These are phyloP conservation scores for Ruditapes philippinarum DNA, from an alignment of 1,140 invertebrate species.

Conservation along the genomic window DNA sequence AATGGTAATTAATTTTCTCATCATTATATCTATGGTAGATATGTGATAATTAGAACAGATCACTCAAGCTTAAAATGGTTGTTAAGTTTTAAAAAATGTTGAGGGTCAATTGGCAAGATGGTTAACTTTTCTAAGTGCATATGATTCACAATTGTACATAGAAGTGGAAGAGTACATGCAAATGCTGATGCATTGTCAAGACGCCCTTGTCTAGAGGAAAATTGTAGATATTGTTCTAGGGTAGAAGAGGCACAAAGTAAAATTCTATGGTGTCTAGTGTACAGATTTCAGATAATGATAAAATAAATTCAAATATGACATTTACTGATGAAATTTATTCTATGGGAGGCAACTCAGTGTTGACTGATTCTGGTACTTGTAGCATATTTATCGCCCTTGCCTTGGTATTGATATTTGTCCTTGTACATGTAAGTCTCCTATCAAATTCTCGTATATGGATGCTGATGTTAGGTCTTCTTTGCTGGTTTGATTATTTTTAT, in stretches of 20 bases:
- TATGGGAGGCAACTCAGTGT: too few species aligned
- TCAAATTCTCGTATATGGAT: too few species aligned
- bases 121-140: not conserved
- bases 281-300: not conserved
- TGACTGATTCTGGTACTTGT: too few species aligned
- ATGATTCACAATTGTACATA: slow-evolving; percentile 29
- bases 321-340: too few species aligned
- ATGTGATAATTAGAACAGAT: slow-evolving; percentile 73
- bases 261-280: not conserved
- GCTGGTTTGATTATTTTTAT: too few species aligned
- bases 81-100: slow-evolving; percentile 6
- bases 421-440: too few species aligned
- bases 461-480: too few species aligned
- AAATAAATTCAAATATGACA: too few species aligned
- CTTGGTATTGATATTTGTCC: not conserved
- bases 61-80: slow-evolving; percentile 1
- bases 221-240: not conserved
- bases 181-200: slow-evolving; percentile 40
- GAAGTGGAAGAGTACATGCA: slow-evolving; percentile 15
- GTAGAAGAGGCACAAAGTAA: not conserved
- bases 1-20: slow-evolving; percentile 59
- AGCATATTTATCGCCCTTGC: not conserved
- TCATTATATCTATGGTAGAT: slow-evolving; percentile 71
- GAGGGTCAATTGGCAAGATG: not conserved
- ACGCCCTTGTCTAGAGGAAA: slow-evolving; percentile 16